phyloP scores from a whole-genome alignment of 1,140 invertebrate genomes.

The Drosophila funebris region DNA sequence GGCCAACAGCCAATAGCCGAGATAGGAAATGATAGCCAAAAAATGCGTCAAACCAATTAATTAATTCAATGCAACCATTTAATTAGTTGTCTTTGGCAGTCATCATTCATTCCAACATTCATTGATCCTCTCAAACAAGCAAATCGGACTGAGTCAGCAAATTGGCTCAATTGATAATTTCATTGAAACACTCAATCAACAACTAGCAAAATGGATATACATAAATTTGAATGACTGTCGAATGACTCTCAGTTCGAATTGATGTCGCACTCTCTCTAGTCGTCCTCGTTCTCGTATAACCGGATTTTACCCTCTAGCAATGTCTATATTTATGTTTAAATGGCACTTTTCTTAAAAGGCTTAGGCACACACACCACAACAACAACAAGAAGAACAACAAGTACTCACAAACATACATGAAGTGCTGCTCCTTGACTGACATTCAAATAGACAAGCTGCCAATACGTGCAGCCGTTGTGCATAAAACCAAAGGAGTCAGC shows the following conservation, averaged over 20 bases:
- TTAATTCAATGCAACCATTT: constrained; percentile 34
- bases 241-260: not conserved
- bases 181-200: constrained; percentile 78
- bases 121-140: not conserved
- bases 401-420: constrained; percentile 28
- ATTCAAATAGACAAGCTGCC: constrained; percentile 78
- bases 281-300: not conserved
- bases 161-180: constrained; percentile 76
- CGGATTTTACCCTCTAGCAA: constrained; percentile 40
- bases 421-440: constrained; percentile 60
- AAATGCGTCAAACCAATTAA: constrained; percentile 48
- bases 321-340: constrained; percentile 82
- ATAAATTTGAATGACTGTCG: constrained; percentile 60
- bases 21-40: constrained; percentile 32
- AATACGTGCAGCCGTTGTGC: constrained; percentile 77
- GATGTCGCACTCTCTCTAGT: not conserved
- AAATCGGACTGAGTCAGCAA: constrained; percentile 45
- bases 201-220: constrained; percentile 63
- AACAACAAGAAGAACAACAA: constrained; percentile 1
- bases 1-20: not conserved
- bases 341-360: constrained; percentile 80
- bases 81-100: constrained; percentile 39
- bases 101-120: constrained; percentile 16
- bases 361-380: constrained; percentile 46
- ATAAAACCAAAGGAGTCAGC: constrained; percentile 81